These are phyloP conservation scores for Pipistrellus kuhlii DNA, from an alignment of 2,797 vertebrate genomes.

Conservation along the genomic window DNA sequence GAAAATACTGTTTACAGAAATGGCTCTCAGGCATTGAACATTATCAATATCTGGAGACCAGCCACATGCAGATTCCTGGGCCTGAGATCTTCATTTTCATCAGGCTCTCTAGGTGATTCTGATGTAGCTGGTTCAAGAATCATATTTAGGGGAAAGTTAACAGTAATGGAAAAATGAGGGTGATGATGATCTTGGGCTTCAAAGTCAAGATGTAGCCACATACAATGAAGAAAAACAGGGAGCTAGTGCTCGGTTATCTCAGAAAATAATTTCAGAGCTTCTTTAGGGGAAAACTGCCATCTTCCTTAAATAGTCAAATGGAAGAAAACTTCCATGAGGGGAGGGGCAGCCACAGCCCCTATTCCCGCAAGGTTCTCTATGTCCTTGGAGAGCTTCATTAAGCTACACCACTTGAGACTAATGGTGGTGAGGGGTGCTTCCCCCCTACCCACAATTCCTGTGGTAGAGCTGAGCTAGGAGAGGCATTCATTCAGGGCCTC, in stretches of 20 bases:
- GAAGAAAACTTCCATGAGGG: neutral
- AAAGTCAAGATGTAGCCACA: neutral
- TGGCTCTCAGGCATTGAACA: neutral
- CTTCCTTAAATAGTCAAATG: neutral
- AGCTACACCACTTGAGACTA: neutral
- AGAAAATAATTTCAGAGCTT: neutral
- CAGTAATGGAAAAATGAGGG: neutral
- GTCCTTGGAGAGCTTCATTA: neutral
- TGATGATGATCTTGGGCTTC: neutral
- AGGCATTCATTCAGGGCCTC: neutral
- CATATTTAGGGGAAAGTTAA: neutral
- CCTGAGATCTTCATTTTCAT: neutral
- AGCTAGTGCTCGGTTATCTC: neutral
- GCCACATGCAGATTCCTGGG: neutral
- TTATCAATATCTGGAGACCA: neutral
- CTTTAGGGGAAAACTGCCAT: neutral
- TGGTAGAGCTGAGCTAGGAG: neutral
- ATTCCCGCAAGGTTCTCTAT: neutral
- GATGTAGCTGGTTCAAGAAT: neutral
- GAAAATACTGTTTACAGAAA: neutral
- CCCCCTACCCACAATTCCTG: neutral
- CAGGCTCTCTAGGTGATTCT: neutral
- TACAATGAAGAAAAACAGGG: neutral
- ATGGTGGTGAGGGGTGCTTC: neutral
- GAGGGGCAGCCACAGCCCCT: neutral